phyloP scores from a whole-genome alignment of 2,888 invertebrate species.

The Odontocerum albicorne region DNA sequence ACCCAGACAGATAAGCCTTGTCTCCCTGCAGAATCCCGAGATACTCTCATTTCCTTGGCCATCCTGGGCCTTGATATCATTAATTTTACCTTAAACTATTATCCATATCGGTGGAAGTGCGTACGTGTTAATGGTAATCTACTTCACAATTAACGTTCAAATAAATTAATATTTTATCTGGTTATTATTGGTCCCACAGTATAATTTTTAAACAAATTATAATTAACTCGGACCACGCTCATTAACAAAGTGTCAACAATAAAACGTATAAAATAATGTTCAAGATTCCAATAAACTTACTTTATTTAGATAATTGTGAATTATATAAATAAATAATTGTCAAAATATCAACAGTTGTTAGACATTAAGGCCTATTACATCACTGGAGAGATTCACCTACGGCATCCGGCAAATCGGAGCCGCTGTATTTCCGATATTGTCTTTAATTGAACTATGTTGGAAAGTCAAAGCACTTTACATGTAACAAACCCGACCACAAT shows the following conservation, averaged over 20 bases:
- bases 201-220: constrained; percentile 64
- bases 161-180: constrained; percentile 58
- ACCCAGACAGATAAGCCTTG: too few relatives aligned
- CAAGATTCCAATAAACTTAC: constrained; percentile 16
- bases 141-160: constrained; percentile 49
- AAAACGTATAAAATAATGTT: constrained; percentile 29
- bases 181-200: constrained; percentile 60
- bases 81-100: constrained; percentile 21
- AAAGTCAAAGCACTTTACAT: constrained; percentile 1
- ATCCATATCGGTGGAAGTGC: constrained; percentile 53
- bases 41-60: too few relatives aligned
- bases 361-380: constrained; percentile 28
- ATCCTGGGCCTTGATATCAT: too few relatives aligned
- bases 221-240: constrained; percentile 52
- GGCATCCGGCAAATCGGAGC: background rate
- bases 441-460: constrained; percentile 5
- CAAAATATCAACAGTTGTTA: constrained; percentile 36
- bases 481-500: too few relatives aligned
- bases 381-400: constrained; percentile 34
- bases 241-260: constrained; percentile 20
- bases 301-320: constrained; percentile 28
- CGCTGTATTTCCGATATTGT: background rate
- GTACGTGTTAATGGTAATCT: constrained; percentile 32
- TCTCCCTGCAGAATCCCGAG: too few relatives aligned
- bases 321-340: constrained; percentile 30